A percentile compares a stretch with the other conserved stretches of the same genome.
Evolutionary conservation across 2,113 vertebrate species (phyloP).

Genomic region (Carassius gibelio): DNA sequence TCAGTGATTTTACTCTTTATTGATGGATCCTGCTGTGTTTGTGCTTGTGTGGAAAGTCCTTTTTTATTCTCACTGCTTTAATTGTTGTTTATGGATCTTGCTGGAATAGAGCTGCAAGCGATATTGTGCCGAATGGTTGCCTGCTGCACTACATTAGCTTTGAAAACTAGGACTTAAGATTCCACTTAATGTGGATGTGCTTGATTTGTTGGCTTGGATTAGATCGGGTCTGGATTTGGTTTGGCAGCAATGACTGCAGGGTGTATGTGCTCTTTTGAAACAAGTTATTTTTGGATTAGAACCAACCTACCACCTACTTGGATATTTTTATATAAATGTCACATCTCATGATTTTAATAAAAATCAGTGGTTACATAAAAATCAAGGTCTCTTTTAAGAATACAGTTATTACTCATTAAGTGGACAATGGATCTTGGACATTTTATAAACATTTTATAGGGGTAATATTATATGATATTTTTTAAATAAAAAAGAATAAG

Average conservation of each 20-base stretch:
- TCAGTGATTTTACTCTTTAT: slow-evolving; percentile 9
- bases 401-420: background rate
- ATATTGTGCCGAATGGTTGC: background rate
- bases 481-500: background rate
- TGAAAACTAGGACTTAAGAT: background rate
- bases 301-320: background rate
- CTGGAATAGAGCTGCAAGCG: slow-evolving; percentile 6
- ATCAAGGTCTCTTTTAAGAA: background rate
- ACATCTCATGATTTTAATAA: background rate
- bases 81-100: slow-evolving; percentile 28
- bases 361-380: background rate
- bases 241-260: slow-evolving; percentile 2
- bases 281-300: slow-evolving; percentile 2
- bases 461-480: background rate
- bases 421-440: background rate
- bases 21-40: background rate
- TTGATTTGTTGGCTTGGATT: slow-evolving; percentile 23
- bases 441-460: background rate
- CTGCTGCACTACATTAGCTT: background rate
- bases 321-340: background rate
- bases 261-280: background rate
- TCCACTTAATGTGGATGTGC: background rate
- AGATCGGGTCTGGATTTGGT: background rate
- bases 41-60: background rate
- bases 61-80: slow-evolving; percentile 20